These are phyloP conservation scores for Acanthurus leucopareius DNA, from an alignment of 2,797 vertebrate genomes.

Conservation along the genomic window DNA sequence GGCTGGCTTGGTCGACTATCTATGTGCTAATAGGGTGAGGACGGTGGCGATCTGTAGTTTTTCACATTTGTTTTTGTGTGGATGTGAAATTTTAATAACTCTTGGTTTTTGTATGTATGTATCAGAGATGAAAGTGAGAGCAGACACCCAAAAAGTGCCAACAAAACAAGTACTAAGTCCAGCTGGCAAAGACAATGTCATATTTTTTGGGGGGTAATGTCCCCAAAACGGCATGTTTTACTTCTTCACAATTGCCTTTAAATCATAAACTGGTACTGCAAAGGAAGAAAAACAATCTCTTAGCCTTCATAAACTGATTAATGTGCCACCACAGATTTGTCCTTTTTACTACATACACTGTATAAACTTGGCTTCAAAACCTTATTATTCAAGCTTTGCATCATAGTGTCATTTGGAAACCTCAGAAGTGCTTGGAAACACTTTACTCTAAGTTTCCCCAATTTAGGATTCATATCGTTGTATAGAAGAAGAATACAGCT, in stretches of 20 bases:
- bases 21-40: neutral
- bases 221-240: neutral
- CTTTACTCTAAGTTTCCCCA: neutral
- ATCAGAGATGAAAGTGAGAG: neutral
- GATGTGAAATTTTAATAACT: constrained; percentile 10
- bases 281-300: neutral
- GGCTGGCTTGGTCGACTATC: constrained; percentile 19
- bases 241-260: neutral
- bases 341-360: neutral
- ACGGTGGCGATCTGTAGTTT: constrained; percentile 1
- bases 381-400: neutral
- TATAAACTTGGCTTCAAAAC: too few relatives aligned
- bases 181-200: neutral
- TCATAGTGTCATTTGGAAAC: neutral
- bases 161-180: neutral
- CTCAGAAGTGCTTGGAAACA: neutral
- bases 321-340: neutral
- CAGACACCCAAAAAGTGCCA: neutral
- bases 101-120: neutral
- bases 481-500: too few relatives aligned
- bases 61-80: neutral
- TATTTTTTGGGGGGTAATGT: too few relatives aligned
- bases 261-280: neutral
- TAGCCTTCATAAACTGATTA: neutral
- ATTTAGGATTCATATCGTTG: neutral